Conservation (phyloP, 92 coral and sea anemone genomes). For the Hydrozoanthus gracilis region DNA sequence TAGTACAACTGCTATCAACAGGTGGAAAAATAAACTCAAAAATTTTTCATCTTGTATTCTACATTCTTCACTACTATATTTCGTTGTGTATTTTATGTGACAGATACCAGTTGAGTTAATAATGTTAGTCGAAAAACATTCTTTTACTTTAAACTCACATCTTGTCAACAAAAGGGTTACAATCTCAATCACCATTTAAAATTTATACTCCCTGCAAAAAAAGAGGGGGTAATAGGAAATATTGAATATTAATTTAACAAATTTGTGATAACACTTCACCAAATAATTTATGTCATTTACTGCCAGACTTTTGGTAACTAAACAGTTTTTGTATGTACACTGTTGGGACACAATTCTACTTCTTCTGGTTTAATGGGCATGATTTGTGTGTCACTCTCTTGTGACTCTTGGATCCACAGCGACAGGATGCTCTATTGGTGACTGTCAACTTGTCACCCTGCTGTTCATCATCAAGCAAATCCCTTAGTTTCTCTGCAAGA, state of each 20-base stretch:
- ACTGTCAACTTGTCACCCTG: slow-evolving; percentile 3
- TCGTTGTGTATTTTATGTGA: background rate
- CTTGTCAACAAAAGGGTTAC: background rate
- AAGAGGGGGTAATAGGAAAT: background rate
- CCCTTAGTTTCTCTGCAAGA: slow-evolving; percentile 17
- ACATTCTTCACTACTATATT: background rate
- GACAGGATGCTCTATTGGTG: slow-evolving; percentile 24
- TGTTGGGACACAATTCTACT: slow-evolving; percentile 2
- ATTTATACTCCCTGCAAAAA: background rate
- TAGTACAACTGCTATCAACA: background rate
- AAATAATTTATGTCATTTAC: background rate
- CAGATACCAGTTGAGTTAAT: background rate
- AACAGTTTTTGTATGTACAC: background rate
- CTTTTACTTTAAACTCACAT: background rate
- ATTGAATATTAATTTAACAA: background rate
- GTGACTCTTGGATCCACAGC: slow-evolving; percentile 43
- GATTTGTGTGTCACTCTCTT: slow-evolving; percentile 40
- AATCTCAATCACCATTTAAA: slow-evolving; percentile 13
- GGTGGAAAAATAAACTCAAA: slow-evolving; percentile 6
- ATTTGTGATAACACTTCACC: background rate
- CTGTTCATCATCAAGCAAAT: slow-evolving; percentile 16
- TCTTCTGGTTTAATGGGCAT: slow-evolving; percentile 29
- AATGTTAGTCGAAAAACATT: background rate
- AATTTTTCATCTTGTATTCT: background rate
- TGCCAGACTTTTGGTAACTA: slow-evolving; percentile 4